Evolutionary conservation across 2,113 vertebrate species (phyloP), one percentile per base, ranked within the genome.

Genomic region (Malurus elegans): DNA sequence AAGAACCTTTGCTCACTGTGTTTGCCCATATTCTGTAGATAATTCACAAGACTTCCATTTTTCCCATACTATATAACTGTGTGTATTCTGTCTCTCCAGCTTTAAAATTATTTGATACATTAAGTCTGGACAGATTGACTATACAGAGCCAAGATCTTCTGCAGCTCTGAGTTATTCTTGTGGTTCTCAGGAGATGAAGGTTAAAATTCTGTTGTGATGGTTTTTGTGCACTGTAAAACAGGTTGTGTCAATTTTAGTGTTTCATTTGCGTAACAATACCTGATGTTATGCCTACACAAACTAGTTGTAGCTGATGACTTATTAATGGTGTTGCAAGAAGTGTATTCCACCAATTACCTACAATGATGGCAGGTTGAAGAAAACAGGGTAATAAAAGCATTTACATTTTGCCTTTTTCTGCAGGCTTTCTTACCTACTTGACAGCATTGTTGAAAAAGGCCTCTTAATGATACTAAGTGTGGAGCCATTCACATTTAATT

Each of bases 61-160:
- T 67, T 23, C 13, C 51, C 24, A 2, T 20, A 5, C 10, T 34
- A 0, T 9, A 2, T 32, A 70, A 8, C 24, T 57, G 5, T 48
- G 10, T 20, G 14, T 62, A 2, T 88, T 50, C 14, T 28, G 10
- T 10, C 34, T 60, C 32, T 62, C 34, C 44, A 58, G 14, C n/a
- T 71, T 86, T 9, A 28, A 20, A 20, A 21, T 74, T 10, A 25
- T 20, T 50, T 25, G 12, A 8, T 54, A 2, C 0, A 1, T 50
- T 45, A 20, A 12, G 6, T 29, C 56, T 83, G 58, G 24, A 21
- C 20, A 75, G 53, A 18, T 21, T 38, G 58, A 36, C 0, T 1
- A 10, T 14, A 10, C 8, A 76, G 64, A 72, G 6, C 18, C 23
- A 21, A 24, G 32, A 18, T 51, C 48, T 34, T 54, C 16, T 50